A percentile compares a stretch with the other conserved stretches of the same genome.
phyloP scores from a whole-genome alignment of 2,888 invertebrate genomes.

The Notodonta ziczac region DNA sequence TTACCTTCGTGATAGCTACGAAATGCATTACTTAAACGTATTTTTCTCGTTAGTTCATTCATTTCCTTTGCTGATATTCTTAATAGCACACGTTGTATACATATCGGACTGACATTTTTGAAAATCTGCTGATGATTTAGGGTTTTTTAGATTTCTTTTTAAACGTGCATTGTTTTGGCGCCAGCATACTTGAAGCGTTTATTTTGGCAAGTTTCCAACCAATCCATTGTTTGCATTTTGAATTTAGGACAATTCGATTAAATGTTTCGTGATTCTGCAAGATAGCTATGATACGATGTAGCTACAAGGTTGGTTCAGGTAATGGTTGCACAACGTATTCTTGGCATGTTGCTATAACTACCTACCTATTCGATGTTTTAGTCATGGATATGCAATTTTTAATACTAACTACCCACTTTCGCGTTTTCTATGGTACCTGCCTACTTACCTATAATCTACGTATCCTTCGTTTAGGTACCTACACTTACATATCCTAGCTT shows the following conservation, averaged over 20 bases:
- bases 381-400: neutral
- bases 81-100: neutral
- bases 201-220: constrained; percentile 51
- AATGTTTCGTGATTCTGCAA: constrained; percentile 20
- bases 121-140: neutral
- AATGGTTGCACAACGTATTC: constrained; percentile 2
- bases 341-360: neutral
- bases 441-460: too few species aligned
- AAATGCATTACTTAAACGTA: constrained; percentile 24
- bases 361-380: neutral
- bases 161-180: constrained; percentile 40
- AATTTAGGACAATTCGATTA: constrained; percentile 45
- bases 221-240: constrained; percentile 33
- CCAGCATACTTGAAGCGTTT: constrained; percentile 39
- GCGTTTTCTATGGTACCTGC: too few species aligned
- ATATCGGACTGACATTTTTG: too few species aligned
- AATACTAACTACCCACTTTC: too few species aligned
- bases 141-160: neutral
- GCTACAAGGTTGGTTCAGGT: constrained; percentile 3
- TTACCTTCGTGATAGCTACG: constrained; percentile 55
- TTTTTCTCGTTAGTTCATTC: constrained; percentile 1
- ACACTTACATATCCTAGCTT: too few species aligned
- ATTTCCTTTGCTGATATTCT: neutral
- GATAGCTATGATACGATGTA: neutral
- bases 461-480: too few species aligned